Conservation (phyloP, 2,113 vertebrate genomes). For the Micronycteris hirsuta region DNA sequence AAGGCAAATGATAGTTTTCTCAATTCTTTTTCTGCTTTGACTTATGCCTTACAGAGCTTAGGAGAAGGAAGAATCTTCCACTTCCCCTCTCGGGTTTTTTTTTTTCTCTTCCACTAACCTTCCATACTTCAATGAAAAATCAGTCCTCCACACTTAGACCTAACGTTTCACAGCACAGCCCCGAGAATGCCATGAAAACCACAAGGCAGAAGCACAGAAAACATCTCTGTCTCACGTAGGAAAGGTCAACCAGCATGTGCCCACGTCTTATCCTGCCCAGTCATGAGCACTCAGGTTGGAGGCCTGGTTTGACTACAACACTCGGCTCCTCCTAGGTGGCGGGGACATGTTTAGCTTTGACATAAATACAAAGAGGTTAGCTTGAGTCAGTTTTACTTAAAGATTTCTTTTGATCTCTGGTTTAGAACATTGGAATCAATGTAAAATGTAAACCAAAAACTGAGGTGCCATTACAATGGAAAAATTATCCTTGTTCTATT, state of each 20-base stretch:
- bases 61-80: not conserved
- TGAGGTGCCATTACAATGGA: not conserved
- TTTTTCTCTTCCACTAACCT: not conserved
- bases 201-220: not conserved
- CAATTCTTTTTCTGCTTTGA: not conserved
- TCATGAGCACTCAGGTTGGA: not conserved
- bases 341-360: not conserved
- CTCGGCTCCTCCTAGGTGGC: not conserved
- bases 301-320: not conserved
- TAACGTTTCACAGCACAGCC: not conserved
- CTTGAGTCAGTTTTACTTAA: not conserved
- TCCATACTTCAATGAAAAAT: not conserved
- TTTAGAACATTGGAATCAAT: not conserved
- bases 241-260: not conserved
- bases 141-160: not conserved
- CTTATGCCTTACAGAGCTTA: not conserved
- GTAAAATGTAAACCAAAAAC: not conserved
- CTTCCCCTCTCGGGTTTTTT: not conserved
- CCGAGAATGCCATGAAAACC: not conserved
- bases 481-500: not conserved
- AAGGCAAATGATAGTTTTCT: not conserved
- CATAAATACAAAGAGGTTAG: not conserved
- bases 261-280: fast-evolving
- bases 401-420: not conserved
- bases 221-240: not conserved